phyloP scores from a whole-genome alignment of 53 echinoderm and acorn worm species.

The Hippasteria phrygiana region DNA sequence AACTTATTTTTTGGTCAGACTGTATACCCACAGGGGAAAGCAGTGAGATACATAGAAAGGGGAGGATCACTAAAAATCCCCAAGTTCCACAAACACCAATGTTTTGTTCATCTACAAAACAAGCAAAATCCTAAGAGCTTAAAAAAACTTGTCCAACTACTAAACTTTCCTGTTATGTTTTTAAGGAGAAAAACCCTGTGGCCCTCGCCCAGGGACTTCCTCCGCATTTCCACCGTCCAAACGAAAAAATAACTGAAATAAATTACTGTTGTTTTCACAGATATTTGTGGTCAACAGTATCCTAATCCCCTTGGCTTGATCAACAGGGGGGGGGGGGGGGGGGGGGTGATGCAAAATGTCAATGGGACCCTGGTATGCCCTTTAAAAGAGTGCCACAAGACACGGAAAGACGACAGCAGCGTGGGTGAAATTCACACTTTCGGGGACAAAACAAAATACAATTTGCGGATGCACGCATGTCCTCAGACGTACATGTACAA shows the following conservation, averaged over 20 bases:
- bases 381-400: not conserved
- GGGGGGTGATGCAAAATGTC: conserved; percentile 13
- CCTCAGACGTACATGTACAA: not conserved
- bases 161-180: too few species aligned
- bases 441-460: not conserved
- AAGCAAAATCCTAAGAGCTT: too few species aligned
- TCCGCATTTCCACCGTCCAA: not conserved
- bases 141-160: too few species aligned
- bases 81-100: too few species aligned
- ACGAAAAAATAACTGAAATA: not conserved
- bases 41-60: too few species aligned
- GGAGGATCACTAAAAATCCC: too few species aligned
- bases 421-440: conserved; percentile 5
- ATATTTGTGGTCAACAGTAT: conserved; percentile 18
- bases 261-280: not conserved
- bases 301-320: conserved; percentile 22
- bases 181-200: too few species aligned
- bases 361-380: not conserved
- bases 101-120: too few species aligned
- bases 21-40: too few species aligned
- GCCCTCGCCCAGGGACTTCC: not conserved
- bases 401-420: not conserved
- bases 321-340: not conserved
- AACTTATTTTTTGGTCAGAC: too few species aligned
- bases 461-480: not conserved